Evolutionary conservation across 2,797 vertebrate species (phyloP).

Genomic region (Rousettus madagascariensis): DNA sequence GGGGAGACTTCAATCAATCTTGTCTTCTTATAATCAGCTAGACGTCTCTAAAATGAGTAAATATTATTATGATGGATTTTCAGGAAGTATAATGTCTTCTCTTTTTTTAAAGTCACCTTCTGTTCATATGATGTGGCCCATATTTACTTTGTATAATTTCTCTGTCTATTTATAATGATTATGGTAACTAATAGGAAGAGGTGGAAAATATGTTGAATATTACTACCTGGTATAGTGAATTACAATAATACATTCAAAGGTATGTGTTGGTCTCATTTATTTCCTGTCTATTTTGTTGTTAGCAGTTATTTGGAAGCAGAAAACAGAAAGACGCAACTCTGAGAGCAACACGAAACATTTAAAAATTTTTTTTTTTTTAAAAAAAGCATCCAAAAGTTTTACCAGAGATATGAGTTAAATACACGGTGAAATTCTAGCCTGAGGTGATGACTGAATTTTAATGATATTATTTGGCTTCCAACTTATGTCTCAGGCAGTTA

Average conservation of each 20-base stretch:
- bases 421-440: conserved; percentile 40
- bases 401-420: conserved; percentile 35
- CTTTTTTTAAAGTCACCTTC: neutral
- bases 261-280: neutral
- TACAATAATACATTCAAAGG: neutral
- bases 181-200: neutral
- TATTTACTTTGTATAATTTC: neutral
- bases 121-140: neutral
- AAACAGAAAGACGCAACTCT: neutral
- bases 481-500: conserved; percentile 30
- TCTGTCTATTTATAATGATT: conserved; percentile 36
- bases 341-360: neutral
- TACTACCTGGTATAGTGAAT: neutral
- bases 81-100: neutral
- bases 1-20: conserved; percentile 58
- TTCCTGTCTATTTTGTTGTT: neutral
- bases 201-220: neutral
- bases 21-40: conserved; percentile 61
- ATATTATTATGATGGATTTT: conserved; percentile 50
- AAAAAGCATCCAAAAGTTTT: conserved; percentile 42
- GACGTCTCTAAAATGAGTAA: conserved; percentile 42
- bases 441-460: conserved; percentile 59
- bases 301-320: neutral
- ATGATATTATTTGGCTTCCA: conserved; percentile 45
- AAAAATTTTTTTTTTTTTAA: neutral